Evolutionary conservation across 2,797 vertebrate genomes (phyloP), one percentile per base, ranked within the genome.

Genomic region (Smutsia temminckii): DNA sequence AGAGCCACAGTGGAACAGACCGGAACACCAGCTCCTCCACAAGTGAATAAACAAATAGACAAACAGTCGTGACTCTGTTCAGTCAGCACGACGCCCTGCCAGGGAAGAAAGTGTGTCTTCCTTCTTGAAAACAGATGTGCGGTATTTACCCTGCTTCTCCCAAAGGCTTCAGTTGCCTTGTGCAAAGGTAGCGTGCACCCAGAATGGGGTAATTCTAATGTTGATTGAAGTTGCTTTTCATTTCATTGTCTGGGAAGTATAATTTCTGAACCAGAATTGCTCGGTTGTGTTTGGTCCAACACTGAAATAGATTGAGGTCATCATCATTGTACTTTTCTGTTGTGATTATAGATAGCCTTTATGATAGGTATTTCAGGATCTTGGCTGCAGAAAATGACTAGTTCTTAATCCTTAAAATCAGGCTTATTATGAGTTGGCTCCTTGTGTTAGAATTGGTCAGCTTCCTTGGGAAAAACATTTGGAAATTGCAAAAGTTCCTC

Each of bases 381-480:
- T 61, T 32, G 12, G 46, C 86, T 64, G 13, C 81, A 59, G 46
- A 59, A 84, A 83, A 37, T 27, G 34, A 80, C 63, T 57, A 37
- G 34, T 42, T 93, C 64, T 78, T 51, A 37, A 25, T 74, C 69
- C 18, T 84, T 84, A 42, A 81, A 85, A 63, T 66, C n/a, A 72
- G 34, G 27, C 66, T 66, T 16, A 16, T 64, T 49, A 27, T n/a
- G 57, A 86, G 37, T 55, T 61, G 63, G 32, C 17, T 93, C 18
- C 55, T 89, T 59, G 37, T 74, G 66, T 84, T 69, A 53, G 14
- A 79, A 63, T 74, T 49, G 49, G 27, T 51, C 46, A 37, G 27
- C 57, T 95, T 71, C 17, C 57, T 81, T 51, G 21, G 40, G 57
- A 11, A 55, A 68, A 63, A 14, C 0, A 0, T 32, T 77, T 93